phyloP scores from a whole-genome alignment of 2,113 vertebrate genomes.

The Mastomys coucha region DNA sequence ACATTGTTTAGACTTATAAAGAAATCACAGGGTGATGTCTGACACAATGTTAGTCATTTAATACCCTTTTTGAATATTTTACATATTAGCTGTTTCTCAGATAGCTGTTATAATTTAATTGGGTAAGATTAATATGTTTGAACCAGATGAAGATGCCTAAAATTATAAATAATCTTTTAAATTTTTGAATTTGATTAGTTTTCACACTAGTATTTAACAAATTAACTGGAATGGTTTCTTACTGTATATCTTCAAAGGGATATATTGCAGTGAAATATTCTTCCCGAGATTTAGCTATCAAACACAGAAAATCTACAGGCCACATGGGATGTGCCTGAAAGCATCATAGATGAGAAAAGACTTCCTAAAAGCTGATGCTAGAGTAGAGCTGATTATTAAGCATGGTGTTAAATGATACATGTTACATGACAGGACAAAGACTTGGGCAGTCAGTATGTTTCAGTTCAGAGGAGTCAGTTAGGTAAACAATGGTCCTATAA shows the following conservation, averaged over 20 bases:
- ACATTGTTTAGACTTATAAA: neutral
- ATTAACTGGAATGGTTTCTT: slow-evolving; percentile 17
- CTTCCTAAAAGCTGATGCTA: neutral
- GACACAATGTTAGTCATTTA: slow-evolving; percentile 4
- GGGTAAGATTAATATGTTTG: slow-evolving; percentile 8
- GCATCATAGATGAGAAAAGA: neutral
- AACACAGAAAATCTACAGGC: neutral
- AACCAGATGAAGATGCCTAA: neutral
- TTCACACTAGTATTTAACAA: neutral
- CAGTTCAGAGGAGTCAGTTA: neutral
- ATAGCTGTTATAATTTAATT: neutral
- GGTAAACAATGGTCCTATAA: neutral
- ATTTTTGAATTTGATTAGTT: neutral
- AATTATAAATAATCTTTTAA: neutral
- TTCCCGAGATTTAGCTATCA: neutral
- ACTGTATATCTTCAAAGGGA: neutral
- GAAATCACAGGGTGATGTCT: neutral
- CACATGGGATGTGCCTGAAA: neutral
- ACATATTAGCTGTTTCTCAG: neutral
- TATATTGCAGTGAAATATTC: neutral
- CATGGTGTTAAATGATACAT: neutral
- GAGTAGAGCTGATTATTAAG: neutral
- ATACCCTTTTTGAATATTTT: slow-evolving; percentile 8
- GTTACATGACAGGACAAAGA: neutral
- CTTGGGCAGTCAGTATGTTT: neutral